A percentile compares a stretch with the other conserved stretches of the same genome.
These are phyloP conservation scores for Scaptomyza tumidula DNA, from an alignment of 2,888 invertebrate genomes.

Conservation along the genomic window DNA sequence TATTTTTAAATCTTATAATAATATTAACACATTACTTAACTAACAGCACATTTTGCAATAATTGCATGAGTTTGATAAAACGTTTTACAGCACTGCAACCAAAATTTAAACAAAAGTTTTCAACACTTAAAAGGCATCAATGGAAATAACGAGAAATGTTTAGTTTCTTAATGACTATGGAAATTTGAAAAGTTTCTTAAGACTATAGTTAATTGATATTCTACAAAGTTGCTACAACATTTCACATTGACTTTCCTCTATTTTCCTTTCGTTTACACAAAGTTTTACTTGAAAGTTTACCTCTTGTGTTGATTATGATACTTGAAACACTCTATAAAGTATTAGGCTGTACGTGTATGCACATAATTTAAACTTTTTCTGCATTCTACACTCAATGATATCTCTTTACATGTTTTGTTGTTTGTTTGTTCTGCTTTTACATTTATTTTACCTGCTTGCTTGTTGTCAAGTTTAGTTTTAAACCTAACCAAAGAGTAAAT, in stretches of 20 bases:
- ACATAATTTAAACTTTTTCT: slow-evolving; percentile 2
- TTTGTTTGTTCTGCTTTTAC: neutral
- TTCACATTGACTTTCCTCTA: too few species aligned
- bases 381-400: neutral
- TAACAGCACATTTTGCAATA: too few species aligned
- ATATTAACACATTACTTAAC: too few species aligned
- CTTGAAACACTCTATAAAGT: neutral
- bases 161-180: neutral
- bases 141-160: neutral
- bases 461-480: neutral
- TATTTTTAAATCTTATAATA: too few species aligned
- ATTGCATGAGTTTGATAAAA: too few species aligned
- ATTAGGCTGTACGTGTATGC: neutral
- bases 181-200: neutral
- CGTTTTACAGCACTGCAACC: neutral
- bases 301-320: too few species aligned
- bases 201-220: neutral
- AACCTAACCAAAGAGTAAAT: neutral
- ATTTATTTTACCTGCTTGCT: neutral
- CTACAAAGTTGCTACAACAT: neutral
- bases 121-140: too few species aligned
- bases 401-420: slow-evolving; percentile 8
- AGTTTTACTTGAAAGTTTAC: neutral
- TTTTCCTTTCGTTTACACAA: neutral
- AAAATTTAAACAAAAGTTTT: neutral